Conservation (phyloP, 2,113 vertebrate genomes). For the Suncus etruscus region DNA sequence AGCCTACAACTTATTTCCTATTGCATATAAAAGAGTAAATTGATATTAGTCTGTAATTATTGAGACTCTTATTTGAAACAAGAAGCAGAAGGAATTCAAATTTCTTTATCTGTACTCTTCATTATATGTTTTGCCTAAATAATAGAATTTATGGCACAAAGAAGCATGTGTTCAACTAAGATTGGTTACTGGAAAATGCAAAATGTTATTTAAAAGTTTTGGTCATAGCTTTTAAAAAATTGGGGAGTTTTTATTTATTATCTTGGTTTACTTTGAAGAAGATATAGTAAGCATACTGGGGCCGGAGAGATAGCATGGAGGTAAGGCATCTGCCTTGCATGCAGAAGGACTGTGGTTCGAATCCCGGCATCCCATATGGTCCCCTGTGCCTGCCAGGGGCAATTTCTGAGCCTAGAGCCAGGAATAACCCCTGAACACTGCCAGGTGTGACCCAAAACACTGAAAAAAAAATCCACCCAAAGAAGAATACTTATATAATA, state of each 20-base stretch:
- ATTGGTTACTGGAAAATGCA: slow-evolving; percentile 11
- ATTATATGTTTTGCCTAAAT: neutral
- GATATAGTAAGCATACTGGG: neutral
- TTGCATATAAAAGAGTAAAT: neutral
- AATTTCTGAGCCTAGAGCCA: too few species aligned
- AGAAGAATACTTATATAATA: too few species aligned
- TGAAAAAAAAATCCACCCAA: too few species aligned
- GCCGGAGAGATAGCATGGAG: too few species aligned
- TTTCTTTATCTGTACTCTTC: slow-evolving; percentile 33
- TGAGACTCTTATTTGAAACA: slow-evolving; percentile 61
- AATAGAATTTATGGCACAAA: neutral
- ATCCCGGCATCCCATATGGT: too few species aligned
- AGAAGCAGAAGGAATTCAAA: slow-evolving; percentile 18
- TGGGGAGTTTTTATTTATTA: slow-evolving; percentile 13
- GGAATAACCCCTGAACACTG: too few species aligned
- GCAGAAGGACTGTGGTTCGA: too few species aligned
- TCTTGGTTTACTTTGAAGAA: slow-evolving; percentile 10
- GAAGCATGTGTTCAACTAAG: neutral
- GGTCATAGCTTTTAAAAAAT: neutral
- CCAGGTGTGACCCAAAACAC: too few species aligned
- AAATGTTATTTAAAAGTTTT: slow-evolving; percentile 32
- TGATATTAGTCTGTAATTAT: slow-evolving; percentile 43
- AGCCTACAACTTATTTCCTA: slow-evolving; percentile 42
- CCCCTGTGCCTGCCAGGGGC: too few species aligned
- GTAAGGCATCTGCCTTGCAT: too few species aligned